Base-by-base conservation (phyloP, 92 coral and sea anemone genomes). In the Virgularia gustaviana region DNA sequence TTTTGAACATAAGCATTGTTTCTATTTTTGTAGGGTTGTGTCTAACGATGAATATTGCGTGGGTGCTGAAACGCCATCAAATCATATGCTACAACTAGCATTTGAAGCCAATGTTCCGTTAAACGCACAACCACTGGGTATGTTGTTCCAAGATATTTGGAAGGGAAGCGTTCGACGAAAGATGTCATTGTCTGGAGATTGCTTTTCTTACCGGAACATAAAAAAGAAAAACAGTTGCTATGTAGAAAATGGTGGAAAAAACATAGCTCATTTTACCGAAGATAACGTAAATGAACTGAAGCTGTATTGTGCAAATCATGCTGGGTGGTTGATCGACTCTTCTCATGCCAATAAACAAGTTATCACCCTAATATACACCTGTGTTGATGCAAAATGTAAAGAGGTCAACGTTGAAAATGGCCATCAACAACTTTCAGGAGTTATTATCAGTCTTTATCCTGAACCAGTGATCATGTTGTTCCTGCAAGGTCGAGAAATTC, bases 291-390 rank as follows among this genome's bases (percentile, higher is more conserved):
- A 57, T 33, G 30, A 57, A 57, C 12, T 57, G 13, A 33, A 57
- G 9, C 30, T 37, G 16, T 37, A 24, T 19, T 57, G 64, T 57
- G 9, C 5, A 12, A 19, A 16, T 57, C 64, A 57, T 37, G 35
- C 24, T 7, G 64, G 64, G 19, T 6, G 64, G 64, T 6, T 57
- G 24, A 13, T 57, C 64, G 30, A 57, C 36, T 57, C 64, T 57
- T 7, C 33, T 28, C 19, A 19, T 57, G 30, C 6, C 30, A 28
- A 57, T 9, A 10, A 57, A n/a, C 35, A 32, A 24, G 64, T 57
- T 37, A 37, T 57, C 30, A 57, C 12, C 64, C 24, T 25, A 24
- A 9, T 19, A 24, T 11, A 57, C 24, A 25, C 15, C 19, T 27
- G 18, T 28, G 16, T 57, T 37, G 35, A n/a, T n/a, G 24, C 64